Percentiles rank a stretch among this genome's conserved stretches.
phyloP scores from a whole-genome alignment of 2,888 invertebrate genomes.

The Chrysolina haemoptera region DNA sequence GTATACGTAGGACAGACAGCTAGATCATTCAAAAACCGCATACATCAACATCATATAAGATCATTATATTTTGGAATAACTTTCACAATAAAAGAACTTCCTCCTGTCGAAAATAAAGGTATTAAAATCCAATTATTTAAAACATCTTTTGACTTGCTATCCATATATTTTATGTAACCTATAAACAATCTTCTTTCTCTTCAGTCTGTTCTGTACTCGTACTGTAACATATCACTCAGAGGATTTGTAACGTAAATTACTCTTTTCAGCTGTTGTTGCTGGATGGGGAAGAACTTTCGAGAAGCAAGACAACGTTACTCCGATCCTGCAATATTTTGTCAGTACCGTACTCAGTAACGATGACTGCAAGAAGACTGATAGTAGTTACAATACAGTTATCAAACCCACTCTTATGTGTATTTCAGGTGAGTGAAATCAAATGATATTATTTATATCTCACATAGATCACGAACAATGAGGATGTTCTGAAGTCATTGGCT shows the following conservation, averaged over 20 bases:
- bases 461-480: no score
- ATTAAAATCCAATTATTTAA: no score
- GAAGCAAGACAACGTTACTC: background rate
- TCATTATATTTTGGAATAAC: no score
- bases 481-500: no score
- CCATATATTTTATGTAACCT: no score
- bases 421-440: constrained; percentile 35
- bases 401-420: constrained; percentile 48
- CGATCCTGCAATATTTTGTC: constrained; percentile 25
- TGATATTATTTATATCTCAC: background rate
- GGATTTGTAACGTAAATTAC: background rate
- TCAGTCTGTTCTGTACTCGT: background rate
- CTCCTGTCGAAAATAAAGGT: no score
- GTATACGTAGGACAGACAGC: no score
- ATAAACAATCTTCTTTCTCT: no score
- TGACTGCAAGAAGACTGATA: constrained; percentile 6
- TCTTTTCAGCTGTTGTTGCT: constrained; percentile 18
- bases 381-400: constrained; percentile 29
- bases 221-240: background rate
- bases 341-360: constrained; percentile 30
- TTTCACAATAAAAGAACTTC: no score
- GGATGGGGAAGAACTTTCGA: constrained; percentile 29
- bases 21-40: no score
- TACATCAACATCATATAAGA: no score
- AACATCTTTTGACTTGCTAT: no score